Conservation (phyloP, 2,113 vertebrate genomes). For the Istiophorus platypterus region DNA sequence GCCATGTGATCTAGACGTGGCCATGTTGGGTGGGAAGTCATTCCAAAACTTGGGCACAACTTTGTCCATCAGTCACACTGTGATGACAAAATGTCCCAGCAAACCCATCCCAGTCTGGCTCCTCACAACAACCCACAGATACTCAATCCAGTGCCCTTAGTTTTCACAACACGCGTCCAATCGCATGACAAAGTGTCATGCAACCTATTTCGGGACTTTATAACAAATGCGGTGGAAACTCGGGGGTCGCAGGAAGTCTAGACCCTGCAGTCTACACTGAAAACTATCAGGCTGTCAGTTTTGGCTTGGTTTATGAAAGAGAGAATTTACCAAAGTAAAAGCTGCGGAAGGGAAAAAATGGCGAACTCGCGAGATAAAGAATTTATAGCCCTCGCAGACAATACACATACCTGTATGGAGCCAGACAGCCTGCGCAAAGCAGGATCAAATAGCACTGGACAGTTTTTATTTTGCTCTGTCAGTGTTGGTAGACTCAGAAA, state of each 20-base stretch:
- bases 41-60: too few relatives aligned
- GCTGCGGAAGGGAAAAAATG: not conserved
- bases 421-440: slow-evolving; percentile 35
- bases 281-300: slow-evolving; percentile 3
- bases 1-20: not conserved
- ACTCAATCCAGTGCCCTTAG: slow-evolving; percentile 10
- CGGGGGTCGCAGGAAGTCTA: not conserved
- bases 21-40: too few relatives aligned
- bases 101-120: slow-evolving; percentile 1
- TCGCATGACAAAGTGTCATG: slow-evolving; percentile 4
- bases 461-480: slow-evolving; percentile 21
- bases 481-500: slow-evolving; percentile 15
- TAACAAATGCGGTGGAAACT: not conserved
- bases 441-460: slow-evolving; percentile 26
- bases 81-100: not conserved
- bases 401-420: slow-evolving; percentile 15
- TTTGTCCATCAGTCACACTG: not conserved
- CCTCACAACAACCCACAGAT: not conserved
- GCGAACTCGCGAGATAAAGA: slow-evolving; percentile 26
- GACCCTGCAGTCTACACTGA: not conserved
- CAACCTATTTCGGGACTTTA: slow-evolving; percentile 3
- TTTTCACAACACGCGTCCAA: not conserved
- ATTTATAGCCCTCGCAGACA: slow-evolving; percentile 16
- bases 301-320: not conserved
- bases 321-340: slow-evolving; percentile 7